Conservation (phyloP, 2,113 vertebrate species). For the Chloebia gouldiae region DNA sequence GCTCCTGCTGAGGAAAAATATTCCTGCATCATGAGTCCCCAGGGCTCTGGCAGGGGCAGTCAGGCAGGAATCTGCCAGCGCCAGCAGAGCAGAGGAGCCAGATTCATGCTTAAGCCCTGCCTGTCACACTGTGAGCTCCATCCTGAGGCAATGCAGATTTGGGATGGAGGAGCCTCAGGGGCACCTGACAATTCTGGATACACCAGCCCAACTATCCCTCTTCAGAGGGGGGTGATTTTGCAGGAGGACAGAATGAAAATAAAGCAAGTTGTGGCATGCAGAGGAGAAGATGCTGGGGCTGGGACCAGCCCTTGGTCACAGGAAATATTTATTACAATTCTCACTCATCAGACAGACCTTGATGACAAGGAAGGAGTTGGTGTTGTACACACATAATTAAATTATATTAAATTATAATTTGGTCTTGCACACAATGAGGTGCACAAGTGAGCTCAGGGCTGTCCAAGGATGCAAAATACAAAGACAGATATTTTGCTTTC, state of each 20-base stretch:
- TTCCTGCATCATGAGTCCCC: rapidly evolving
- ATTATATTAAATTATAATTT: not conserved
- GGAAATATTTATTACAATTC: not conserved
- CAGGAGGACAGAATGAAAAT: not conserved
- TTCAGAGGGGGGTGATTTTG: not conserved
- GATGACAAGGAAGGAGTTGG: not conserved
- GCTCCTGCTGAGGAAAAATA: not conserved
- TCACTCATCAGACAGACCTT: not conserved
- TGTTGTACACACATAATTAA: not conserved
- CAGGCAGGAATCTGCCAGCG: not conserved
- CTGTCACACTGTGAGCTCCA: not conserved
- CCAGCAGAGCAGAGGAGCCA: not conserved
- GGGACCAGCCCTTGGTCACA: not conserved
- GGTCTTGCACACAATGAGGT: not conserved
- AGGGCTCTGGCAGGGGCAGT: not conserved
- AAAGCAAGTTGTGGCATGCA: not conserved
- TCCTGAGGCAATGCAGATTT: not conserved
- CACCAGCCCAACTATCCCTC: not conserved
- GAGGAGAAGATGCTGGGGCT: not conserved
- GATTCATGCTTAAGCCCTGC: not conserved
- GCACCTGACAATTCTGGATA: not conserved
- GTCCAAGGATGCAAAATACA: not conserved
- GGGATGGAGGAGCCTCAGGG: not conserved
- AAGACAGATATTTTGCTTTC: not conserved
- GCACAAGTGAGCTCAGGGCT: not conserved